Evolutionary conservation across 1,140 invertebrate genomes (phyloP).

Genomic region (Drosophila gunungcola): DNA sequence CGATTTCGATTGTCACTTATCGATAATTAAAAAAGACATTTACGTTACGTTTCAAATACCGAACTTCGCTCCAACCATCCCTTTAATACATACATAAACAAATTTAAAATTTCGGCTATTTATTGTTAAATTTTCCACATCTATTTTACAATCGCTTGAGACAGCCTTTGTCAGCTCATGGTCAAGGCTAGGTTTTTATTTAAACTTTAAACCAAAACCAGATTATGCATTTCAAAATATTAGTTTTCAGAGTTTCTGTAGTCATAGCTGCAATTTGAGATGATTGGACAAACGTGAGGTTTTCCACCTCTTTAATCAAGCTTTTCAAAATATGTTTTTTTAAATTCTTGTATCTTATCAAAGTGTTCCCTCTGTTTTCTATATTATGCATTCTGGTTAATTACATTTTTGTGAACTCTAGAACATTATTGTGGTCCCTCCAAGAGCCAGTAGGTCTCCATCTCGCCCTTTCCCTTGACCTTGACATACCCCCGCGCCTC

Average conservation of each 20-base stretch:
- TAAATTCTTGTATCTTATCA: background rate
- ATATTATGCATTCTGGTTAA: background rate
- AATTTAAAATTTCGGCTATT: background rate
- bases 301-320: too few relatives aligned
- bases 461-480: slow-evolving; percentile 95
- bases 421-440: slow-evolving; percentile 53
- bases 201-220: too few relatives aligned
- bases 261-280: too few relatives aligned
- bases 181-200: background rate
- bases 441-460: slow-evolving; percentile 93
- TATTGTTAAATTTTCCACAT: background rate
- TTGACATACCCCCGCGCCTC: slow-evolving; percentile 89
- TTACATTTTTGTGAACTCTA: background rate
- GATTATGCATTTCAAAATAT: too few relatives aligned
- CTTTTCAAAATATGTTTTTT: background rate
- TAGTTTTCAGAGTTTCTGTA: too few relatives aligned
- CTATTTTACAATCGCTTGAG: too few relatives aligned
- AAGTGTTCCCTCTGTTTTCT: background rate
- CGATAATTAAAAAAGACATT: background rate
- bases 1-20: background rate
- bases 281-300: too few relatives aligned
- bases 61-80: too few relatives aligned
- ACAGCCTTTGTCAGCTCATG: too few relatives aligned
- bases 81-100: too few relatives aligned
- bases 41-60: too few relatives aligned